Conservation (phyloP, 2,113 vertebrate genomes). For the Zosterops borbonicus region DNA sequence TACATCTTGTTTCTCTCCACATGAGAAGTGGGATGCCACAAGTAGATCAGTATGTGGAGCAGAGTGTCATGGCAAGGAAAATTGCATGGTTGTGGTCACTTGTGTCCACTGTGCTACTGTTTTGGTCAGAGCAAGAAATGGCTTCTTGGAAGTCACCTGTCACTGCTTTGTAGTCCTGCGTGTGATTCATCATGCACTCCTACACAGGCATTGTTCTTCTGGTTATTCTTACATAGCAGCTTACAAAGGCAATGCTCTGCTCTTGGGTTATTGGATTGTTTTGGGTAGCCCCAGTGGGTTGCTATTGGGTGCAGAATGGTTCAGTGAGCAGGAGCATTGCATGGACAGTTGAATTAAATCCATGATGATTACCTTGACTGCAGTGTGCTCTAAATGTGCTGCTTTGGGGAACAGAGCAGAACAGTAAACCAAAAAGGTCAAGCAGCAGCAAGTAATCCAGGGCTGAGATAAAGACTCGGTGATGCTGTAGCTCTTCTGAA, state of each 20-base stretch:
- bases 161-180: not conserved
- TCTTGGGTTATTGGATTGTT: not conserved
- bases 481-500: not conserved
- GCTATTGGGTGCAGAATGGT: not conserved
- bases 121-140: not conserved
- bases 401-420: not conserved
- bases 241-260: rapidly evolving
- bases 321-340: not conserved
- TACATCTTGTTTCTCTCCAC: not conserved
- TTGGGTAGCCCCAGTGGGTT: not conserved
- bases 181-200: not conserved
- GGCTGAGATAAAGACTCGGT: not conserved
- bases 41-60: not conserved
- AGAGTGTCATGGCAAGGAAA: not conserved
- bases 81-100: not conserved
- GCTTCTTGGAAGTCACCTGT: not conserved
- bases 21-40: not conserved
- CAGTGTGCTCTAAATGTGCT: not conserved
- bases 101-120: not conserved
- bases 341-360: not conserved
- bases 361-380: not conserved
- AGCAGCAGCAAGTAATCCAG: not conserved
- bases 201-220: not conserved
- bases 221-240: not conserved
- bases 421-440: not conserved